Percentiles rank a stretch among this genome's conserved stretches.
These are phyloP conservation scores for Suncus etruscus DNA, from an alignment of 2,113 vertebrate genomes.

Conservation along the genomic window DNA sequence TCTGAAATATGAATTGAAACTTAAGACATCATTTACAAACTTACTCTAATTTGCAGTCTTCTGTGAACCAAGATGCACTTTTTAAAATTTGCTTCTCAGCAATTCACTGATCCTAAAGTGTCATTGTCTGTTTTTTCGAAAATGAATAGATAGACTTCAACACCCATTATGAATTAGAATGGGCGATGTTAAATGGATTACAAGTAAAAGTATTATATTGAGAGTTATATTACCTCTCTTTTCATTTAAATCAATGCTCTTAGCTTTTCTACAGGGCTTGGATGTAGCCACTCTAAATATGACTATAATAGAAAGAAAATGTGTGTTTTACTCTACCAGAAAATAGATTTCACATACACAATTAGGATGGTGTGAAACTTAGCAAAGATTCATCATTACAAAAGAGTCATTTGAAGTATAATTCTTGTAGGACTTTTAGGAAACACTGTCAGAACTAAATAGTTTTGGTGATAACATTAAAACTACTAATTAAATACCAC, in stretches of 20 bases:
- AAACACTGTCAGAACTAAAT: not conserved
- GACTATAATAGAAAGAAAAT: slow-evolving; percentile 30
- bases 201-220: not conserved
- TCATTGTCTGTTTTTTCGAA: not conserved
- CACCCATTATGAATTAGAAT: not conserved
- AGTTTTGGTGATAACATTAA: slow-evolving; percentile 12
- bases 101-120: not conserved
- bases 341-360: not conserved
- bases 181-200: not conserved
- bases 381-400: not conserved
- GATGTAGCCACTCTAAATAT: not conserved
- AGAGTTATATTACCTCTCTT: not conserved
- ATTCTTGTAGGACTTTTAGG: not conserved
- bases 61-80: slow-evolving; percentile 26
- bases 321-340: not conserved
- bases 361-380: not conserved
- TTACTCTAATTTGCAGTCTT: slow-evolving; percentile 50
- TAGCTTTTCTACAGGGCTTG: not conserved
- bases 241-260: not conserved
- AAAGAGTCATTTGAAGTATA: not conserved
- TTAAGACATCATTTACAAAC: slow-evolving; percentile 69
- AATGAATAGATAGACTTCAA: not conserved
- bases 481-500: not conserved
- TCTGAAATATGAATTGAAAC: slow-evolving; percentile 57
- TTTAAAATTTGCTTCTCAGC: slow-evolving; percentile 53